Evolutionary conservation across 2,113 vertebrate genomes (phyloP).

Genomic region (Hiodon alosoides): DNA sequence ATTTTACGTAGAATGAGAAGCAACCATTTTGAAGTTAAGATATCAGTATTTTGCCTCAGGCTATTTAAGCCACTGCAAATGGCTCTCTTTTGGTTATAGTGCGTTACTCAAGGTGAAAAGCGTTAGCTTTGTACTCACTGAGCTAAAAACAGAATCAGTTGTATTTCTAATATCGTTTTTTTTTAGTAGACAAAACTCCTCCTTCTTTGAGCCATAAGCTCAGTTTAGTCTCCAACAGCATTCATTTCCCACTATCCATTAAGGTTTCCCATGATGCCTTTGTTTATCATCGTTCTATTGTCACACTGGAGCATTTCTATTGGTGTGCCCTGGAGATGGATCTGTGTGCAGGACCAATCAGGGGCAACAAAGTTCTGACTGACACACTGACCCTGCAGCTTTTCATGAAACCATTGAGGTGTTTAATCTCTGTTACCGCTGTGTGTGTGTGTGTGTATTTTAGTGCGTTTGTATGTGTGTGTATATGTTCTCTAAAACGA

Average conservation of each 20-base stretch:
- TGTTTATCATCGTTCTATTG: not conserved
- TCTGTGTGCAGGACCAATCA: conserved; percentile 41
- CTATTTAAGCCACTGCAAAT: no score
- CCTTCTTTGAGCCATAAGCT: not conserved
- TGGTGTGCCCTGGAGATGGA: conserved; percentile 12
- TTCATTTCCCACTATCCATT: not conserved
- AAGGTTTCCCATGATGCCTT: not conserved
- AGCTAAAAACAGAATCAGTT: no score
- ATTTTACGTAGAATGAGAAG: not conserved
- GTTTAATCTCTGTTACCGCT: conserved; percentile 32
- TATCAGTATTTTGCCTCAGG: no score
- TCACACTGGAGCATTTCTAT: not conserved
- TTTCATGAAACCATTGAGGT: conserved; percentile 41
- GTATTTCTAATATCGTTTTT: not conserved
- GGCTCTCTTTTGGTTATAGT: no score
- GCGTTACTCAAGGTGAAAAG: no score
- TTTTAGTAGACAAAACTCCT: not conserved
- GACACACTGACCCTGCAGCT: conserved; percentile 41
- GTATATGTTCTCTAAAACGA: conserved; percentile 13
- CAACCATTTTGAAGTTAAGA: no score
- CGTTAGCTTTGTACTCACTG: no score
- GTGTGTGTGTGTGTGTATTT: conserved; percentile 35
- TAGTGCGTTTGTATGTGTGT: conserved; percentile 13
- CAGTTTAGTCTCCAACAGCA: not conserved
- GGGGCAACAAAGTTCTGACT: conserved; percentile 40